Evolutionary conservation across 2,888 invertebrate genomes (phyloP).

Genomic region (Pyrochroa serraticornis): DNA sequence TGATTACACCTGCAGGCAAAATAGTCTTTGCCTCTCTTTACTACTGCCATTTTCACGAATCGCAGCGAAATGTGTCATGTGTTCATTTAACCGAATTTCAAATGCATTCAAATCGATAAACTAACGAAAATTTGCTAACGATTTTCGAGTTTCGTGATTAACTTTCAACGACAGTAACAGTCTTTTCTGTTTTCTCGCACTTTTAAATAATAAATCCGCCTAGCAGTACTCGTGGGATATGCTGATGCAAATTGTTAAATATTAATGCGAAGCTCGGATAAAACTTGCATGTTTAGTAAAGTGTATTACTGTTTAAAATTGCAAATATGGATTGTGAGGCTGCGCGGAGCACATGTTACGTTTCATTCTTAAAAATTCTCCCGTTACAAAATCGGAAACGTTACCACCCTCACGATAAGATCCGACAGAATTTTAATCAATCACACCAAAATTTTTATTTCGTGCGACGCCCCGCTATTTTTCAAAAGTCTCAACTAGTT

Average conservation of each 20-base stretch:
- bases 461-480: no score
- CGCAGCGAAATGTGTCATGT: neutral
- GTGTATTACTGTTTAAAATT: conserved; percentile 35
- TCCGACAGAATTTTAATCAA: no score
- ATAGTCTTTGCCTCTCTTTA: conserved; percentile 30
- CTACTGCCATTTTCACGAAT: conserved; percentile 21
- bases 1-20: conserved; percentile 51
- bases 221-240: conserved; percentile 22
- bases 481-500: no score
- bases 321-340: conserved; percentile 36
- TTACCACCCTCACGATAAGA: no score
- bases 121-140: neutral
- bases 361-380: no score
- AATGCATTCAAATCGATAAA: conserved; percentile 2
- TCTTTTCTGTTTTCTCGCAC: conserved; percentile 10
- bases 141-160: no score
- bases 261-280: conserved; percentile 25
- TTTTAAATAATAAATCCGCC: conserved; percentile 22
- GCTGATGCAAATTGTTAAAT: conserved; percentile 26
- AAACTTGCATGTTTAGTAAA: conserved; percentile 24
- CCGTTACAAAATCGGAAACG: no score
- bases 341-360: no score
- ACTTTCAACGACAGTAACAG: neutral
- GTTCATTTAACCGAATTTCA: neutral
- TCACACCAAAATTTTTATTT: no score